Conservation (phyloP, 2,113 vertebrate genomes). For the Dascyllus trimaculatus region DNA sequence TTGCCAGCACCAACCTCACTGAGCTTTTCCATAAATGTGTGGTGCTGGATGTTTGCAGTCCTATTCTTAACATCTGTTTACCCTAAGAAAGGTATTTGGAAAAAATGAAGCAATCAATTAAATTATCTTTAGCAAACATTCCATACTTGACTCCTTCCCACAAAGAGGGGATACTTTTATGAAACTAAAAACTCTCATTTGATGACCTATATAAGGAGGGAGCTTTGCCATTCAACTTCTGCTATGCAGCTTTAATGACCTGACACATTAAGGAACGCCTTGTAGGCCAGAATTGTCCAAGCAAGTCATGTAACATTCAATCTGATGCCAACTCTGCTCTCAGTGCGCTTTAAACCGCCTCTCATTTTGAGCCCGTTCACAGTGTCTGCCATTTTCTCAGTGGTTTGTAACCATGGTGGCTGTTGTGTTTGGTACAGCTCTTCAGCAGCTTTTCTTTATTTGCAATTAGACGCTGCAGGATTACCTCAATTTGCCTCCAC, state of each 20-base stretch:
- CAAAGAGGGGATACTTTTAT: background rate
- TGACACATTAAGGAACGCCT: constrained; percentile 23
- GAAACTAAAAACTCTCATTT: background rate
- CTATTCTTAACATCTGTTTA: constrained; percentile 29
- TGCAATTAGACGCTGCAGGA: constrained; percentile 55
- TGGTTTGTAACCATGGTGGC: constrained; percentile 62
- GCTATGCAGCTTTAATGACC: background rate
- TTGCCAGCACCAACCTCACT: background rate
- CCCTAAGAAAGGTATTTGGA: constrained; percentile 22
- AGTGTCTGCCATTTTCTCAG: constrained; percentile 51
- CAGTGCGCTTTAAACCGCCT: constrained; percentile 8
- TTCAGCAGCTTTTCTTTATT: constrained; percentile 56
- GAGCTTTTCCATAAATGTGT: background rate
- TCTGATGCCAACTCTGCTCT: constrained; percentile 37
- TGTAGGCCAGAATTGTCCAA: constrained; percentile 23
- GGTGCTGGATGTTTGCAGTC: constrained; percentile 14
- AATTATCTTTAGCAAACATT: constrained; percentile 27
- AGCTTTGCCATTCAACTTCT: background rate
- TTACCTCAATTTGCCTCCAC: constrained; percentile 48
- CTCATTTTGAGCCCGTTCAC: constrained; percentile 50
- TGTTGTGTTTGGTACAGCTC: constrained; percentile 50
- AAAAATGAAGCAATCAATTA: constrained; percentile 8
- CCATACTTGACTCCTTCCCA: background rate
- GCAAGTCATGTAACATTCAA: constrained; percentile 19
- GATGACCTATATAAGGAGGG: background rate